These are phyloP conservation scores for Epirrita christyi DNA, from an alignment of 2,888 invertebrate genomes.

Conservation along the genomic window DNA sequence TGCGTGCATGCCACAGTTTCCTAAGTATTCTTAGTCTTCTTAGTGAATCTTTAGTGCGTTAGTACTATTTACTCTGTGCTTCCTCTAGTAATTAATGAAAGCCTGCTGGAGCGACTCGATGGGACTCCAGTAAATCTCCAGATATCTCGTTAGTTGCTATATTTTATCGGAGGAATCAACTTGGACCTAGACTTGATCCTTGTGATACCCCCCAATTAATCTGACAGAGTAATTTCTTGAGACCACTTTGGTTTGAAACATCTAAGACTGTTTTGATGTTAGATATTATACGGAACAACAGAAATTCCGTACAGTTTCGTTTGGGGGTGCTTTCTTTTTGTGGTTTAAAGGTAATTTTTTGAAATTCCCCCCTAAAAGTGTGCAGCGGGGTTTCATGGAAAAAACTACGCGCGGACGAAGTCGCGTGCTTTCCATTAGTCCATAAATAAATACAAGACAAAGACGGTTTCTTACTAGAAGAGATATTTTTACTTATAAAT, in stretches of 20 bases:
- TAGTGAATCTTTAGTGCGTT: conserved; percentile 1
- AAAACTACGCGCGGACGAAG: too few relatives aligned
- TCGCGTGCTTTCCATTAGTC: too few relatives aligned
- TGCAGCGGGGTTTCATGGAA: too few relatives aligned
- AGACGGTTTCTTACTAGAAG: too few relatives aligned
- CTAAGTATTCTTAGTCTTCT: neutral
- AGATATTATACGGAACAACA: too few relatives aligned
- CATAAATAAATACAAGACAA: too few relatives aligned
- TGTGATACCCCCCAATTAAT: conserved; percentile 34
- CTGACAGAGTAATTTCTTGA: conserved; percentile 19
- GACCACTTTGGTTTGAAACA: conserved; percentile 1
- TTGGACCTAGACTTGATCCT: conserved; percentile 35
- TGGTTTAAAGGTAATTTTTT: too few relatives aligned
- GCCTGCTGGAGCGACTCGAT: conserved; percentile 47
- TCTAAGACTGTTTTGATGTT: neutral
- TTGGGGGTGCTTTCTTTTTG: too few relatives aligned
- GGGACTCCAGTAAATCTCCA: conserved; percentile 46
- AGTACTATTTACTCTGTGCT: conserved; percentile 5
- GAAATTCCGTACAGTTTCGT: too few relatives aligned
- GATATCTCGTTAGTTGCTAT: conserved; percentile 48
- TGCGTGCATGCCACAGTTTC: too few relatives aligned
- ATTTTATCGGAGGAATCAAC: conserved; percentile 34
- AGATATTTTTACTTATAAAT: neutral
- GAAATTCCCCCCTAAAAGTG: too few relatives aligned
- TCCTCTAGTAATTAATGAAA: conserved; percentile 57